Evolutionary conservation across 2,888 invertebrate genomes (phyloP).

Genomic region (Acronicta aceris): DNA sequence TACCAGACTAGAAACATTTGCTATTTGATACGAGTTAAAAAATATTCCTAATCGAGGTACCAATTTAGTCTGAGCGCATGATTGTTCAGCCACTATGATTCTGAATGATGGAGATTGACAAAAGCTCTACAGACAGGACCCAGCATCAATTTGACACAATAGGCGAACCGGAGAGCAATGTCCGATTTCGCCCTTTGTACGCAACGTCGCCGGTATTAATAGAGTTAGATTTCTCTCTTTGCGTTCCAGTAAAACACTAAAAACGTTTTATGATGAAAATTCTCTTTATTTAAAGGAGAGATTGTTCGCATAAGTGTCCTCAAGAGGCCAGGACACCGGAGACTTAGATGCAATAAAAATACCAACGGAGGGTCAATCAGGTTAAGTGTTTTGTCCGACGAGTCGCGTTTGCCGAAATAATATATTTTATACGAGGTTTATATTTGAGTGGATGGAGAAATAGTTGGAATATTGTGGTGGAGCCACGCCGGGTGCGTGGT

Average conservation of each 20-base stretch:
- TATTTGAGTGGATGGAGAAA: constrained; percentile 73
- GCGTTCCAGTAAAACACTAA: constrained; percentile 54
- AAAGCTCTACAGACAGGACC: constrained; percentile 38
- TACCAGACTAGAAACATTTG: constrained; percentile 13
- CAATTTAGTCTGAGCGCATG: constrained; percentile 22
- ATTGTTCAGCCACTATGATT: constrained; percentile 7
- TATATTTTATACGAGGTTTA: constrained; percentile 78
- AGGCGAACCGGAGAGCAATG: constrained; percentile 46
- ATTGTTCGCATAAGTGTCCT: constrained; percentile 66
- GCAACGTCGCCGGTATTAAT: constrained; percentile 45
- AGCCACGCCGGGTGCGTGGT: constrained; percentile 21
- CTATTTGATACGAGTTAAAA: background rate
- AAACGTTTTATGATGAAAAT: constrained; percentile 63
- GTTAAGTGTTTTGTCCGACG: constrained; percentile 81
- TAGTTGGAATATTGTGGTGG: constrained; percentile 68
- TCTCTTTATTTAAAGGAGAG: constrained; percentile 58
- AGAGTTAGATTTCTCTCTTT: constrained; percentile 54
- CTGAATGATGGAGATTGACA: constrained; percentile 45
- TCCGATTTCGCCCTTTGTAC: constrained; percentile 51
- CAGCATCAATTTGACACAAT: constrained; percentile 43
- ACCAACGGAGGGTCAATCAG: constrained; percentile 82
- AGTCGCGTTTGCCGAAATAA: constrained; percentile 69
- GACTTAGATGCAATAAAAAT: constrained; percentile 80
- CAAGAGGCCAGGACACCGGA: constrained; percentile 64
- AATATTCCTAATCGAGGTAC: constrained; percentile 16